Evolutionary conservation across 2,113 vertebrate species (phyloP).

Genomic region (Myocastor coypus): DNA sequence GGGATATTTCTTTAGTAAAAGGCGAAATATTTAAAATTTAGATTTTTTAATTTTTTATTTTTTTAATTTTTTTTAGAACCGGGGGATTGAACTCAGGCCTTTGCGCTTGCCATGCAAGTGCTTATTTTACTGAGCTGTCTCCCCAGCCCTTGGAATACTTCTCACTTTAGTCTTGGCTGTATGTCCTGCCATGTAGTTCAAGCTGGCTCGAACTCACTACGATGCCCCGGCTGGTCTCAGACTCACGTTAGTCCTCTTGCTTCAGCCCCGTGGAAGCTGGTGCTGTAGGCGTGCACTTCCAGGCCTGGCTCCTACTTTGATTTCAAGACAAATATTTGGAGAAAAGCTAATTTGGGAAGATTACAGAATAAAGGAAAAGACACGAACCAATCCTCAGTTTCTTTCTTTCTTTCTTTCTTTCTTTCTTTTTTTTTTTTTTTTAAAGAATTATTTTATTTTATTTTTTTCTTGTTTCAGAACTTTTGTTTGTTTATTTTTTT

Average conservation of each 20-base stretch:
- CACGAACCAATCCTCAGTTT: slow-evolving; percentile 43
- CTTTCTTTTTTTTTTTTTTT: no score
- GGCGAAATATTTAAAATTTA: no score
- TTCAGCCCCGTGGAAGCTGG: not conserved
- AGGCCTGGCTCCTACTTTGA: not conserved
- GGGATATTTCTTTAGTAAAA: not conserved
- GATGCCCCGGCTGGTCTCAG: not conserved
- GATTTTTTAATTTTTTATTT: no score
- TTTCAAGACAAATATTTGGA: slow-evolving; percentile 16
- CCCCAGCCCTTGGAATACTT: slow-evolving; percentile 24
- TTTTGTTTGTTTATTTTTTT: no score
- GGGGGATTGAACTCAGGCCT: no score
- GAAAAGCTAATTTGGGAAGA: slow-evolving; percentile 17
- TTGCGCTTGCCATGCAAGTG: no score
- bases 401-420: no score
- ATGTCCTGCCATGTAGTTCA: not conserved
- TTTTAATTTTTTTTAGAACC: no score
- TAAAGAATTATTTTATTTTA: no score
- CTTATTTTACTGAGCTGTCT: no score
- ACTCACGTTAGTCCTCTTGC: not conserved
- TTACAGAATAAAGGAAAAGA: slow-evolving; percentile 34
- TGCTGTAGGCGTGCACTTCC: not conserved
- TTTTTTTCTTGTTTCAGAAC: no score
- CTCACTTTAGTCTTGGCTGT: slow-evolving; percentile 8
- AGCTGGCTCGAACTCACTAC: not conserved